A percentile compares a stretch with the other conserved stretches of the same genome.
phyloP scores from a whole-genome alignment of 2,113 vertebrate species.

The Pandion haliaetus region DNA sequence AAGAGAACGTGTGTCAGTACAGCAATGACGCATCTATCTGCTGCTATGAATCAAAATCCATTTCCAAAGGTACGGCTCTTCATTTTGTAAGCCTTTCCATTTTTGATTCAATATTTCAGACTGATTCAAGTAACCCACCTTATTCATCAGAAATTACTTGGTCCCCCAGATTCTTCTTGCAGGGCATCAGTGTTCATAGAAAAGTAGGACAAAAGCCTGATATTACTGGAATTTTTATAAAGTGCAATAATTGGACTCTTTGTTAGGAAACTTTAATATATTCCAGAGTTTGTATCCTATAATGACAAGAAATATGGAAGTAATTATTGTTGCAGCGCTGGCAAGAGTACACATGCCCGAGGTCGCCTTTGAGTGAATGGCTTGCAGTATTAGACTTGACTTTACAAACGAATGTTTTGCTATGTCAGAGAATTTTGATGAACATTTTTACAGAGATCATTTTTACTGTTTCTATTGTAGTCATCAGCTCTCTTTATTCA shows the following conservation, averaged over 20 bases:
- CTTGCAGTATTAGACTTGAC: constrained; percentile 48
- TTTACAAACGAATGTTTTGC: constrained; percentile 74
- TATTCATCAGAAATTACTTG: background rate
- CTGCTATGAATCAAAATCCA: background rate
- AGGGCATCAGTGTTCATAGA: constrained; percentile 30
- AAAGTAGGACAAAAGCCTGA: constrained; percentile 70
- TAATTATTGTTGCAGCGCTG: constrained; percentile 35
- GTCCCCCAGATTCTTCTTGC: constrained; percentile 39
- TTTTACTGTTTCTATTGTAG: constrained; percentile 74
- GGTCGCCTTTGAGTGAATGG: constrained; percentile 25
- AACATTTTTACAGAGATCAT: constrained; percentile 71
- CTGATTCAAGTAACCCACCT: background rate
- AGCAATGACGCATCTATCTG: background rate
- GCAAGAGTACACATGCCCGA: background rate
- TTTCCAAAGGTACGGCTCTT: background rate
- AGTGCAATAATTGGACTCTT: constrained; percentile 73
- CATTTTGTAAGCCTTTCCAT: background rate
- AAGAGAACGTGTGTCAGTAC: background rate
- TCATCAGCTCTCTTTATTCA: constrained; percentile 53
- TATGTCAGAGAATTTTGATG: constrained; percentile 72
- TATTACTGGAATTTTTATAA: constrained; percentile 65
- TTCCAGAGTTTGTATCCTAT: constrained; percentile 56
- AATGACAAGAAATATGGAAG: constrained; percentile 19
- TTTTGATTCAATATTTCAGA: constrained; percentile 40
- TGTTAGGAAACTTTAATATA: constrained; percentile 70